Base-by-base conservation (phyloP, 2,113 vertebrate species). In the Alexandromys fortis region DNA sequence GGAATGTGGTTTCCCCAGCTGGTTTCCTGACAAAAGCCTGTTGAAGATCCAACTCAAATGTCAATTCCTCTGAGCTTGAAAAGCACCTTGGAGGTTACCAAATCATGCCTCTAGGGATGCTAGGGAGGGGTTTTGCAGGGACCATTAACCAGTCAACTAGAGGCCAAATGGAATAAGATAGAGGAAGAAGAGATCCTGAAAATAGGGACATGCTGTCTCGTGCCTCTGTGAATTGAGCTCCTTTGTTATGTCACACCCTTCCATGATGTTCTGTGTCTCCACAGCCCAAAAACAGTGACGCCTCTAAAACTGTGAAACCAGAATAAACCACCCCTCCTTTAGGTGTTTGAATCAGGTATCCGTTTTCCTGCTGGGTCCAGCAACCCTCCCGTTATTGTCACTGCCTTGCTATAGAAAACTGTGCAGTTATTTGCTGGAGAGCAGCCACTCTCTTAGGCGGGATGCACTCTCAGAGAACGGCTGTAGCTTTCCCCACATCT, bases 371-470 rank as follows among this genome's bases (percentile, higher is more conserved):
- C 19, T 42, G 19, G 28, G 24, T 22, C 16, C 58, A 42, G 22
- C 49, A 35, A 22, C 42, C 1, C 8, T 7, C 26, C 7, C 28
- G 5, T 24, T 35, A 35, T 47, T 86, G 22, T 49, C 58, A 21
- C 52, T 82, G 33, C 52, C 14, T 86, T 19, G 49, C 22, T 17
- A 7, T 33, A n/a, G 38, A 52, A 28, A 26, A 58, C 2, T 2
- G 4, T 0, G n/a, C 14, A 3, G 7, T 33, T 77, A 9, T 3
- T 61, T n/a, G 0, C 17, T n/a, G 33, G 21, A 0, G 11, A 8
- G 16, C 19, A 45, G 38, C 4, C 33, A 30, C 5, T 24, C 63
- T 72, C 45, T 22, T 4, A 75, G 52, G 21, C 11, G 17, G 22
- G 28, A 13, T 13, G 24, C 21, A 14, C 55, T 58, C 76, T 45